Base-by-base conservation (phyloP, 2,113 vertebrate species). In the Hoplias malabaricus region DNA sequence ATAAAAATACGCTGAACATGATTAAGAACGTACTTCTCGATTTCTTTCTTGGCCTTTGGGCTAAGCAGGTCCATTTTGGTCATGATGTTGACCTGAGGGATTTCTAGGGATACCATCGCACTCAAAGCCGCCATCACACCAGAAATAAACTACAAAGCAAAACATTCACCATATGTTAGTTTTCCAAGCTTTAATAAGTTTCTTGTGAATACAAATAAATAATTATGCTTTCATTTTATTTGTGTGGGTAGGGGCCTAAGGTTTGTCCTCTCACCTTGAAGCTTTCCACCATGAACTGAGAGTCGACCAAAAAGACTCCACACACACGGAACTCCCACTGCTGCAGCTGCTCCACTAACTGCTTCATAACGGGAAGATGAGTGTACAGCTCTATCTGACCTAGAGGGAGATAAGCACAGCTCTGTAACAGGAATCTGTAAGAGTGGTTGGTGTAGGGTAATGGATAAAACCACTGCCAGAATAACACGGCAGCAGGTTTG, bases 331-430 rank as follows among this genome's bases (percentile, higher is more conserved):
- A 99, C 83, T 99, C 96, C 98, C 96, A 97, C 84, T 98, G 97
- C 83, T 99, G 96, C 3, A 99, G 94, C 89, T 97, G 95, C 33
- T 99, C 96, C 77, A 96, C 96, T 71, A 99, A 87, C 86, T 98
- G 95, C 68, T 91, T 98, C 97, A 99, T 99, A 69, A 99, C 95
- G 0, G 97, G 97, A 65, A 99, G 91, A 81, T 99, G 98, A 0
- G 97, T 99, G n/a, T 99, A 99, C 40, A 99, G 90, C 57, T 99
- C 96, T 0, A 99, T 99, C 90, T 99, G 98, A 93, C 98, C 98
- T 99, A 85, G 25, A 73, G 21, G 63, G 12, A 43, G 29, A 56
- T 23, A 40, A 46, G 13, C 11, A 40, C 27, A 14, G 11, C 6
- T 12, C 8, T n/a, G n/a, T n/a, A n/a, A n/a, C n/a, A n/a, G n/a